Evolutionary conservation across 2,797 vertebrate genomes (phyloP).

Genomic region (Sebastes itinus): DNA sequence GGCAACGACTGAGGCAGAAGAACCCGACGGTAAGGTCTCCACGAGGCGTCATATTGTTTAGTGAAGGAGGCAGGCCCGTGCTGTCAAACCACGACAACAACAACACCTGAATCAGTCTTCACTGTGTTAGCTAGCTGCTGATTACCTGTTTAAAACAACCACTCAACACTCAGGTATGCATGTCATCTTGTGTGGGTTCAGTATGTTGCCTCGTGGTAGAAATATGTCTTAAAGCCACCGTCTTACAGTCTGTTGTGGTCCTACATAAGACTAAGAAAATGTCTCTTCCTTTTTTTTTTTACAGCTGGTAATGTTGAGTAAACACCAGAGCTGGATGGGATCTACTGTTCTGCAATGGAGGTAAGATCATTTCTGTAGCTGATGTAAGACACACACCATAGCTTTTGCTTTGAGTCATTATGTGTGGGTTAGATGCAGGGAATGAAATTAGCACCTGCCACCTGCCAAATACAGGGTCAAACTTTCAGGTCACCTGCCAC

Average conservation of each 20-base stretch:
- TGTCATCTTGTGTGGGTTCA: not conserved
- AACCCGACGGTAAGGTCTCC: not conserved
- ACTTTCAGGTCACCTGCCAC: too few species aligned
- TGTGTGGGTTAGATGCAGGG: not conserved
- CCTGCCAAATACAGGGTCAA: too few species aligned
- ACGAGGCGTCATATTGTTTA: constrained; percentile 13
- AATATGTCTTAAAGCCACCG: too few species aligned
- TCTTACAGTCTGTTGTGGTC: not conserved
- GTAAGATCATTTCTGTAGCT: constrained; percentile 28
- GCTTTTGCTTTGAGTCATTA: not conserved
- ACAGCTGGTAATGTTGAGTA: constrained; percentile 57
- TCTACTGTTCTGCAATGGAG: constrained; percentile 52
- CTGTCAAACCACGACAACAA: constrained; percentile 63
- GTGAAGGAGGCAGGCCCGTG: constrained; percentile 57
- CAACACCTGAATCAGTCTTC: constrained; percentile 39
- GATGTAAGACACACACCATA: not conserved
- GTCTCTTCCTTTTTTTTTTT: not conserved
- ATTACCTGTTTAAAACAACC: too few species aligned
- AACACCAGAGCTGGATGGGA: constrained; percentile 33
- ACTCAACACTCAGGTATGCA: not conserved
- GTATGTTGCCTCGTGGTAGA: not conserved
- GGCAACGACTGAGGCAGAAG: not conserved
- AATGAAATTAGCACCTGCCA: too few species aligned
- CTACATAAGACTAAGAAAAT: not conserved
- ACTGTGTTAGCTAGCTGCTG: not conserved